phyloP scores from a whole-genome alignment of 1,140 invertebrate genomes.

The Sycobia sp. region DNA sequence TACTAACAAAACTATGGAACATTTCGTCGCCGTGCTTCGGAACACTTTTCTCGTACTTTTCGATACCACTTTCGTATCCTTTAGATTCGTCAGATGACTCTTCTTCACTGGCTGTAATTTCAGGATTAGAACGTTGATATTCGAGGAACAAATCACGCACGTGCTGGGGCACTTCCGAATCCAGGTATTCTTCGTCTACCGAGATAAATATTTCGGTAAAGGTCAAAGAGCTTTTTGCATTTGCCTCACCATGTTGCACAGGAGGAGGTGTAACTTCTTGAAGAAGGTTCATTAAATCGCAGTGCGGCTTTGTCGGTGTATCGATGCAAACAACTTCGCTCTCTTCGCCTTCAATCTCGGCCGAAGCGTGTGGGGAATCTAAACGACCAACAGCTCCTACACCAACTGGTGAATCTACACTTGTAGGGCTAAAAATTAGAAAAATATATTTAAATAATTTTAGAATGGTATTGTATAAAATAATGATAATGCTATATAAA shows the following conservation, averaged over 20 bases:
- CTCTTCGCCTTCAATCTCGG: constrained; percentile 74
- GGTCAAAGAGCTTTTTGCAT: constrained; percentile 43
- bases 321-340: constrained; percentile 72
- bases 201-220: constrained; percentile 67
- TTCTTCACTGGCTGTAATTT: constrained; percentile 42
- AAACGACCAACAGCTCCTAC: constrained; percentile 63
- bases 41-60: constrained; percentile 78
- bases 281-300: constrained; percentile 67
- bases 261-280: constrained; percentile 64
- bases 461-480: too few species aligned
- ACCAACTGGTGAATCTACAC: constrained; percentile 54
- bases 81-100: constrained; percentile 42
- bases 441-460: too few species aligned
- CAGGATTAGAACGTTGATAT: constrained; percentile 67
- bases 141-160: constrained; percentile 68
- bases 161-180: constrained; percentile 62
- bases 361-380: constrained; percentile 67
- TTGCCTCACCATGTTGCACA: constrained; percentile 53
- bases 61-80: constrained; percentile 52
- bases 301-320: constrained; percentile 69
- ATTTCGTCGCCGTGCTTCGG: constrained; percentile 81
- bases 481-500: too few species aligned
- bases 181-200: constrained; percentile 65
- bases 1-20: constrained; percentile 79
- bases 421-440: constrained; percentile 53